These are phyloP conservation scores for Caenorhabditis sp. DNA, from an alignment of 2,888 invertebrate genomes.

Conservation along the genomic window DNA sequence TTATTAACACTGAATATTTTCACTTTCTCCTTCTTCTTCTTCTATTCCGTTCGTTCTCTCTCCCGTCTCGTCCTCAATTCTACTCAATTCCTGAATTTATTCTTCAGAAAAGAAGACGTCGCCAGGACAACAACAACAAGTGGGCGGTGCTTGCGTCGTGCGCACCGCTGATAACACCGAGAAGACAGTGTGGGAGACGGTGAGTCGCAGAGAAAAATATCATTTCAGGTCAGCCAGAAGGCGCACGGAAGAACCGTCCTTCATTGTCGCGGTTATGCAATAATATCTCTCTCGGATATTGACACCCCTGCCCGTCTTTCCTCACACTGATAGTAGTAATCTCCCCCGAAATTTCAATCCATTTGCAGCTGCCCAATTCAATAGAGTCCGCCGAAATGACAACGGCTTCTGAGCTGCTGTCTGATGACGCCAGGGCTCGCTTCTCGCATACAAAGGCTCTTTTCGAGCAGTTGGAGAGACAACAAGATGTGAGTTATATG, in stretches of 20 bases:
- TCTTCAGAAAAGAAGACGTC: conserved; percentile 61
- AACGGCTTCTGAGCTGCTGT: conserved; percentile 75
- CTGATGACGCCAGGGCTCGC: conserved; percentile 79
- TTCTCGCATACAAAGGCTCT: conserved; percentile 83
- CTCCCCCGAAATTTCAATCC: background rate
- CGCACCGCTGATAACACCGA: conserved; percentile 54
- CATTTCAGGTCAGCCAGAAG: conserved; percentile 56
- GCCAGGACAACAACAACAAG: conserved; percentile 60
- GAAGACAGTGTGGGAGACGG: conserved; percentile 54
- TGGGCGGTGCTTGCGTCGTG: conserved; percentile 56
- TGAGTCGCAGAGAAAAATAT: conserved; percentile 44
- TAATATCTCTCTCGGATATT: conserved; percentile 41
- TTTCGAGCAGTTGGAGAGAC: conserved; percentile 82
- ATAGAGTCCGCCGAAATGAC: conserved; percentile 62
- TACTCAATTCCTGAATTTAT: conserved; percentile 50
- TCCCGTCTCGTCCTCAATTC: conserved; percentile 8
- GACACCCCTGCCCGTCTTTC: conserved; percentile 17
- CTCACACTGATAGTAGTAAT: conserved; percentile 15
- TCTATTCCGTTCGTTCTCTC: conserved; percentile 1
- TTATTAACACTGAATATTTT: conserved; percentile 45
- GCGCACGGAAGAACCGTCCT: conserved; percentile 28
- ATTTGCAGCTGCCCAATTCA: conserved; percentile 43
- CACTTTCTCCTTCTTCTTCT: conserved; percentile 41
- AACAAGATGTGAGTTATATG: conserved; percentile 66
- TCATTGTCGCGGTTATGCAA: conserved; percentile 61